Evolutionary conservation across 2,113 vertebrate species (phyloP), one percentile per base, ranked within the genome.

Genomic region (Prinia subflava): DNA sequence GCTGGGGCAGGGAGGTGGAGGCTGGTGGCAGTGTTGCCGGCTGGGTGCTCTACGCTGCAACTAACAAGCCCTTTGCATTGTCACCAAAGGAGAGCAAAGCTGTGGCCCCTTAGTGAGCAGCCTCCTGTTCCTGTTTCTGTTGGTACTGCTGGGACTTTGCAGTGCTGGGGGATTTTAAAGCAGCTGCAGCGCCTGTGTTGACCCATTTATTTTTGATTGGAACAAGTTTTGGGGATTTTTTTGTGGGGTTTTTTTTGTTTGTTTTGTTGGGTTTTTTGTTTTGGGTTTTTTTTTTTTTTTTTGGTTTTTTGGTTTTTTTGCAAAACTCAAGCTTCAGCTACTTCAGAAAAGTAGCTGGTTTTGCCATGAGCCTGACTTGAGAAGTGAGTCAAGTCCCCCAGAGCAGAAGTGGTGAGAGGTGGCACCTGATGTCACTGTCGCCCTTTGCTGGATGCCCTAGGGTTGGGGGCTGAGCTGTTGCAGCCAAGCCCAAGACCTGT

Each of bases 351-450:
- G 39, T 11, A 0, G 1, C n/a, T 46, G 37, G 14, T 65, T 83
- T 74, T 91, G 59, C 44, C 0, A 0, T 4, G 3, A 11, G 35
- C 77, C 64, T 16, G 1, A 31, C 69, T 47, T 1, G 0, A 49
- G 77, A 4, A 1, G 8, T 30, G 50, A 59, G 53, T 24, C 6
- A 5, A 80, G 56, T 41, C 7, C 13, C 56, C 30, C 62, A 39
- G 60, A 53, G 46, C 44, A 76, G 79, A 55, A 9, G 28, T 3
- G 6, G 30, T 10, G n/a, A 30, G 41, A 41, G 28, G 73, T 46
- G 87, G 47, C 52, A 28, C 39, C 39, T 0, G 0, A 2, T 56
- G 63, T 30, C 21, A 9, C 55, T 17, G 1, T 47, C 7, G 1
- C 41, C 50, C 21, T 55, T 55, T 41, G 39, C 39, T 31, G 53